Base-by-base conservation (phyloP, 2,113 vertebrate genomes). In the Pelvicachromis taeniatus region DNA sequence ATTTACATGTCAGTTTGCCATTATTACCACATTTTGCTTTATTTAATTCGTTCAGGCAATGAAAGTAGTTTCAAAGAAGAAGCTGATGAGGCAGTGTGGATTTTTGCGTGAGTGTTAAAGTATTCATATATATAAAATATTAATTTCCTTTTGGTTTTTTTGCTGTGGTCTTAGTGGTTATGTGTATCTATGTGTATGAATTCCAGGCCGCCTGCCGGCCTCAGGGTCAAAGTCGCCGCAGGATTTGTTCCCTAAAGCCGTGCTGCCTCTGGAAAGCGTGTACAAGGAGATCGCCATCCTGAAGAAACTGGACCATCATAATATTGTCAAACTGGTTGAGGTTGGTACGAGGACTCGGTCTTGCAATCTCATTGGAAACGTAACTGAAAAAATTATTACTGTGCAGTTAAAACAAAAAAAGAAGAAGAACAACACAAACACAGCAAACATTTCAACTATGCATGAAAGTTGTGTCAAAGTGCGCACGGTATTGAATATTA, bases 31-130 rank as follows among this genome's bases (percentile, higher is more conserved):
- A 5, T 17, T 48, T 77, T 9, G 1, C 6, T 63, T 63, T 3
- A 2, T 87, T 26, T 85, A 3, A 29, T 53, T 88, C 73, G 21
- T 85, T 59, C 35, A 99, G 98, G 99, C 98, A 13, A 99, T 99
- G 98, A 99, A 99, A 94, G 97, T 99, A 26, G 97, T 99, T 77
- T 99, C 98, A 88, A 99, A 99, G 94, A 99, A 98, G 96, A 99
- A 95, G 94, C 92, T 99, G 81, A 90, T 99, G 94, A 99, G 96
- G 88, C 98, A 97, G 81, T 97, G 96, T 80, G 99, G 99, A 92
- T 99, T 99, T 94, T 94, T 98, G 91, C 97, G 98, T 99, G 96
- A 80, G 98, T 97, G 42, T 8, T 33, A 52, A 75, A 75, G 6
- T 3, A 52, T 75, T 33, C 17, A 33, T n/a, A 75, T 10, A 31